These are phyloP conservation scores for Heliocidaris erythrogramma DNA, from an alignment of 35 echinoderm and acorn worm genomes.

Conservation along the genomic window DNA sequence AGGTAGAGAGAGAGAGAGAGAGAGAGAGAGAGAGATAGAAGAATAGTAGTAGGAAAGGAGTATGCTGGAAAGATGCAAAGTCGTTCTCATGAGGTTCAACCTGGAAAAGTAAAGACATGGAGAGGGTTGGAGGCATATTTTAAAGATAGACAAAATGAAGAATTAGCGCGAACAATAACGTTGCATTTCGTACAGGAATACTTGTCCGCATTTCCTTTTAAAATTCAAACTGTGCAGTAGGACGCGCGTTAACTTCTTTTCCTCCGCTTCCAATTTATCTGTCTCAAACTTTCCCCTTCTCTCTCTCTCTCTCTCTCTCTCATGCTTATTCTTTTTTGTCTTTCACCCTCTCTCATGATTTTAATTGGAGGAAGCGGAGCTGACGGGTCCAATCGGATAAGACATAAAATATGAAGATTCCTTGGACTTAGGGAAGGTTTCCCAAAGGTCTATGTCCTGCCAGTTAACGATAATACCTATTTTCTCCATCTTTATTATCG, in stretches of 20 bases:
- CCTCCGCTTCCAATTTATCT: not conserved
- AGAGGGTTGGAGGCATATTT: too few species aligned
- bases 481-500: constrained; percentile 25
- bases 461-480: not conserved
- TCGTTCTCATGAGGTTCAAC: too few species aligned
- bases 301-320: not conserved
- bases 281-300: not conserved
- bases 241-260: not conserved
- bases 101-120: too few species aligned
- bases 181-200: too few species aligned
- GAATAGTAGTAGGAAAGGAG: too few species aligned
- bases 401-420: constrained; percentile 20
- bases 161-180: too few species aligned
- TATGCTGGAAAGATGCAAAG: too few species aligned
- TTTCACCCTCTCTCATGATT: not conserved
- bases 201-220: too few species aligned
- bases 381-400: constrained; percentile 24
- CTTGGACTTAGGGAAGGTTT: constrained; percentile 1
- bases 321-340: not conserved
- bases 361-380: constrained; percentile 42
- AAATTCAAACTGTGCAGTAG: too few species aligned
- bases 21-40: too few species aligned
- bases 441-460: constrained; percentile 13
- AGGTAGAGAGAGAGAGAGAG: too few species aligned
- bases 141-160: too few species aligned